Percentiles rank a stretch among this genome's conserved stretches.
Evolutionary conservation across 2,113 vertebrate genomes (phyloP).

Genomic region (Aegotheles bennettii): DNA sequence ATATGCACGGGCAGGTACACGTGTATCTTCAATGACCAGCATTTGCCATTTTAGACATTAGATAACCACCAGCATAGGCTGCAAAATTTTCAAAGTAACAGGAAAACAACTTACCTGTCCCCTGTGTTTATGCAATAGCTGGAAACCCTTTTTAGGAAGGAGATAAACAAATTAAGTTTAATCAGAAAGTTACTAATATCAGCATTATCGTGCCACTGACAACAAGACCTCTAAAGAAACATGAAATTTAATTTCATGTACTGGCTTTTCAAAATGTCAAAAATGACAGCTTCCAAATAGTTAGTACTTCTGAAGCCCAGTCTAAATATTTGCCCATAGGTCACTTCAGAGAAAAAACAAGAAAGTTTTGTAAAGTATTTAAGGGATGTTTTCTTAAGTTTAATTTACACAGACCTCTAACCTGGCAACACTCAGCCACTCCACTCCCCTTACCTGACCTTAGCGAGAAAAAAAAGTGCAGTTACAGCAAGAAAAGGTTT

Average conservation of each 20-base stretch:
- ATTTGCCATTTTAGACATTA: not conserved
- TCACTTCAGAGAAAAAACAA: constrained; percentile 8
- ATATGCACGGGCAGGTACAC: accelerated
- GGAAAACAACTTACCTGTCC: not conserved
- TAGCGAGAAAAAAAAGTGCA: not conserved
- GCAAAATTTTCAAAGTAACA: not conserved
- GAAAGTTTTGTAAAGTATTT: not conserved
- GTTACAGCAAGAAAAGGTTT: not conserved
- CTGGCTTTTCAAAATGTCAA: constrained; percentile 5
- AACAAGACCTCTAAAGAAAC: not conserved
- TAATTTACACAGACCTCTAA: constrained; percentile 8
- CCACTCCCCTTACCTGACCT: not conserved
- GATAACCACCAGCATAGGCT: not conserved
- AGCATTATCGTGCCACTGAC: not conserved
- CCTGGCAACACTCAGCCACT: not conserved
- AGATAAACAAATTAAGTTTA: constrained; percentile 32
- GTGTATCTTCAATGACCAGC: not conserved
- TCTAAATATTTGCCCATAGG: constrained; percentile 28
- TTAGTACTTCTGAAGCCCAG: not conserved
- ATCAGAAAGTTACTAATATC: constrained; percentile 16
- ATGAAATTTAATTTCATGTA: not conserved
- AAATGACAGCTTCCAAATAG: not conserved
- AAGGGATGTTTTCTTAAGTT: not conserved
- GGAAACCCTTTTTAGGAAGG: constrained; percentile 10
- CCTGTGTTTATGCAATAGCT: not conserved